Conservation (phyloP, 2,888 invertebrate species). For the Melipona beecheii region DNA sequence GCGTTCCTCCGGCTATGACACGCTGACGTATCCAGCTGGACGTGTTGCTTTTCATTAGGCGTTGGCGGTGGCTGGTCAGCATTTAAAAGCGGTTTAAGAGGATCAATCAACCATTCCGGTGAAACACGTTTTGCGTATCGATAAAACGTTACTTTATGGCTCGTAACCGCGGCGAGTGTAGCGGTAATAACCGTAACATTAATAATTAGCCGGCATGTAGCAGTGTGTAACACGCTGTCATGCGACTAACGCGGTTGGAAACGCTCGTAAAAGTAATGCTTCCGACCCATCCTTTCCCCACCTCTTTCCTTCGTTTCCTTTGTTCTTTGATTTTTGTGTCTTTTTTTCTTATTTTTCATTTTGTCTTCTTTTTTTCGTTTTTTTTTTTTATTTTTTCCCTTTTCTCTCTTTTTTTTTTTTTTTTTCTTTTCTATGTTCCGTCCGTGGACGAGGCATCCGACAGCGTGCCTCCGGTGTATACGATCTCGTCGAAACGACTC, state of each 20-base stretch:
- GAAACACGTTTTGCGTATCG: conserved; percentile 70
- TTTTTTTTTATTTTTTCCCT: background rate
- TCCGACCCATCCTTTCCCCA: background rate
- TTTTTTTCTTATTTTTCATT: background rate
- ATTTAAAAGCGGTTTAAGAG: conserved; percentile 23
- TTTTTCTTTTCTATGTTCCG: background rate
- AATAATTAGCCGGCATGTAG: conserved; percentile 75
- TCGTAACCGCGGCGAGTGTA: conserved; percentile 68
- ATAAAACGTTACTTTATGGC: conserved; percentile 74
- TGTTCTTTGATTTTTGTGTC: background rate
- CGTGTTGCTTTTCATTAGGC: background rate
- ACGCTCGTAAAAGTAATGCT: conserved; percentile 71
- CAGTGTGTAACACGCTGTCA: conserved; percentile 69
- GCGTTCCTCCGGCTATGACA: background rate
- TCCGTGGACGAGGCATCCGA: conserved; percentile 40
- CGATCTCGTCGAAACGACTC: conserved; percentile 25
- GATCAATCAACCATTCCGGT: conserved; percentile 12
- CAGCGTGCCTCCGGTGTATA: conserved; percentile 7
- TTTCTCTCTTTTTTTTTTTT: background rate
- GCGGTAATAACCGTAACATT: conserved; percentile 78
- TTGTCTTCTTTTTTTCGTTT: background rate
- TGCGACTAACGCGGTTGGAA: conserved; percentile 68
- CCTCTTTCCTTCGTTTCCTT: conserved; percentile 7
- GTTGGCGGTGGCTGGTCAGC: background rate
- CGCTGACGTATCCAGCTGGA: background rate